A percentile compares a stretch with the other conserved stretches of the same genome.
These are phyloP conservation scores for Morone saxatilis DNA, from an alignment of 2,113 vertebrate genomes.

Conservation along the genomic window DNA sequence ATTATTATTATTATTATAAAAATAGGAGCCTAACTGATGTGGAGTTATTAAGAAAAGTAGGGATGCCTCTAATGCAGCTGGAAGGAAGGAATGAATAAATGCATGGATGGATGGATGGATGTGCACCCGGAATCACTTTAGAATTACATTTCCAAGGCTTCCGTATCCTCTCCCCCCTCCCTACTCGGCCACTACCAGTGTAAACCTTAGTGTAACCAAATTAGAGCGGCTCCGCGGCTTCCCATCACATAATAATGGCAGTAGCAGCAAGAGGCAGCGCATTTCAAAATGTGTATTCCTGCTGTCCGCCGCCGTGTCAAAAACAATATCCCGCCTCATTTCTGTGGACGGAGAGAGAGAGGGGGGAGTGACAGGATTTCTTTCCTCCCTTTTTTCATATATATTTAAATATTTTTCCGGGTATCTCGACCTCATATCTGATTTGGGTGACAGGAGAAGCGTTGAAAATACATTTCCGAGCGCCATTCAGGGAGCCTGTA, in stretches of 20 bases:
- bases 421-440: slow-evolving; percentile 59
- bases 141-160: slow-evolving; percentile 32
- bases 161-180: slow-evolving; percentile 27
- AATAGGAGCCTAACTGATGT: too few relatives aligned
- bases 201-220: slow-evolving; percentile 88
- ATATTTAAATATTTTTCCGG: slow-evolving; percentile 42
- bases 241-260: slow-evolving; percentile 86
- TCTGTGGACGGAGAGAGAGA: slow-evolving; percentile 56
- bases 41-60: neutral
- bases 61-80: neutral
- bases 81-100: neutral
- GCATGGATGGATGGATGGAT: slow-evolving; percentile 17
- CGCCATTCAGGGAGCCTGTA: slow-evolving; percentile 21
- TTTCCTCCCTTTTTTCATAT: slow-evolving; percentile 36
- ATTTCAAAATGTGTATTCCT: slow-evolving; percentile 73
- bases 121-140: slow-evolving; percentile 32
- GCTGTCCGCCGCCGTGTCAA: slow-evolving; percentile 76
- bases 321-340: slow-evolving; percentile 82
- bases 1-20: too few relatives aligned
- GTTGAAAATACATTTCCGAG: slow-evolving; percentile 50
- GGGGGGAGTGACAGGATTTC: neutral
- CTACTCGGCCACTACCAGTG: slow-evolving; percentile 64
- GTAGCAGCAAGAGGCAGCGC: slow-evolving; percentile 63
- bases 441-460: slow-evolving; percentile 56
- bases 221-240: slow-evolving; percentile 77